Conservation (phyloP, 2,797 vertebrate species). For the Pelochelys cantorii region DNA sequence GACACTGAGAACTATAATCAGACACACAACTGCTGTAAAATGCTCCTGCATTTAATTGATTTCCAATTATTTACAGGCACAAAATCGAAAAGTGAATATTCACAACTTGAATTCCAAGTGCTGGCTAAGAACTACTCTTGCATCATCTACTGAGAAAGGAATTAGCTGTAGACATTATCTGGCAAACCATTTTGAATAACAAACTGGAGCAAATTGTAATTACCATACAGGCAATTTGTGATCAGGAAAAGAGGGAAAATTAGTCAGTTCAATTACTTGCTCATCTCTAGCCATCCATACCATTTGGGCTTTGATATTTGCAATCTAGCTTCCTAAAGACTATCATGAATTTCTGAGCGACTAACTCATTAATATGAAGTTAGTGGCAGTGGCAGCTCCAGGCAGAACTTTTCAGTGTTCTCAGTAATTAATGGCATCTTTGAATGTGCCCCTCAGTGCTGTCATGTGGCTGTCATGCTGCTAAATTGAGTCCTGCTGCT, state of each 20-base stretch:
- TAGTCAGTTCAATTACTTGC: not conserved
- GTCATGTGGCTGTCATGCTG: not conserved
- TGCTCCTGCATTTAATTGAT: accelerated
- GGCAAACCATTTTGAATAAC: not conserved
- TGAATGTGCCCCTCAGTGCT: not conserved
- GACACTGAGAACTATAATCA: accelerated
- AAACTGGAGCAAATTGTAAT: not conserved
- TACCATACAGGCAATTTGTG: not conserved
- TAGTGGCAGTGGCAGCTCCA: not conserved
- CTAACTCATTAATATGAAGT: not conserved
- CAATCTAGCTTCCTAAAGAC: not conserved
- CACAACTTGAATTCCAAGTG: not conserved
- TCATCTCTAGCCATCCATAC: not conserved
- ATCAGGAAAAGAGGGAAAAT: not conserved
- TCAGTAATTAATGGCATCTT: not conserved
- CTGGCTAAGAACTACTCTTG: not conserved
- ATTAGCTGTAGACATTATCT: not conserved
- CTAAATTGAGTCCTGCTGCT: not conserved
- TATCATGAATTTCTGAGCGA: not conserved
- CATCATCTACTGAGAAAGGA: not conserved
- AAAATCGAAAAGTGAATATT: not conserved
- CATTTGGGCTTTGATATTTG: not conserved
- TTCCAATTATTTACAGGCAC: not conserved
- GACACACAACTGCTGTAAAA: not conserved
- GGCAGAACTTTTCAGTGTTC: not conserved